Evolutionary conservation across 2,113 vertebrate species (phyloP).

Genomic region (Pterophyllum scalare): DNA sequence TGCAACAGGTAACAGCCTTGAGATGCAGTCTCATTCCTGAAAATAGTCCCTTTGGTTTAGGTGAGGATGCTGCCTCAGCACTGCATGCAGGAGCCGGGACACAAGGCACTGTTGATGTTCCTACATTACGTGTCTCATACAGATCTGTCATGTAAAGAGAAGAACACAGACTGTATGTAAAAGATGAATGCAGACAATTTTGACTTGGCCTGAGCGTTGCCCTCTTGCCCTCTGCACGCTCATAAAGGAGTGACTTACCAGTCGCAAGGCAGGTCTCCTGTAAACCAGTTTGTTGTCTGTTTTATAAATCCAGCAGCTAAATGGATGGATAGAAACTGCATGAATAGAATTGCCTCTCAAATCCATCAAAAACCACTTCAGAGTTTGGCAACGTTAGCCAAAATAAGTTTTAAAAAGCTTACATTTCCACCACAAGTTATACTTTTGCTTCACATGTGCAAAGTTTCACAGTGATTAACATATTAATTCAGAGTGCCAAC

Average conservation of each 20-base stretch:
- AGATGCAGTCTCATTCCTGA: background rate
- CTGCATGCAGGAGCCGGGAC: background rate
- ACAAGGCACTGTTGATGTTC: background rate
- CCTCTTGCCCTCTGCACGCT: background rate
- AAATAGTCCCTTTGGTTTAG: background rate
- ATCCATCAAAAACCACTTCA: background rate
- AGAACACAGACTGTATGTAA: background rate
- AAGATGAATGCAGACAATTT: background rate
- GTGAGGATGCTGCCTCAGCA: background rate
- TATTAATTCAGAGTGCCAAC: background rate
- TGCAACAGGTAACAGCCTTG: background rate
- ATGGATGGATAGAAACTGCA: background rate
- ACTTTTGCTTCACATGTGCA: background rate
- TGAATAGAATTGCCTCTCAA: background rate
- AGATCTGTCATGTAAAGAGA: background rate
- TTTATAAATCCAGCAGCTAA: background rate
- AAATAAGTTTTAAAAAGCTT: background rate
- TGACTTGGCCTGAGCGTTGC: background rate
- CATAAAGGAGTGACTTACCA: background rate
- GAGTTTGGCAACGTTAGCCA: background rate
- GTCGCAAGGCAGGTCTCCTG: background rate
- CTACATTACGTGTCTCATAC: background rate
- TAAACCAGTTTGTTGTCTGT: background rate
- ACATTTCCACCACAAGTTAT: background rate
- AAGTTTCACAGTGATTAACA: background rate